A percentile compares a stretch with the other conserved stretches of the same genome.
phyloP scores from a whole-genome alignment of 2,888 invertebrate species.

The Scelioninae gen. 2 region DNA sequence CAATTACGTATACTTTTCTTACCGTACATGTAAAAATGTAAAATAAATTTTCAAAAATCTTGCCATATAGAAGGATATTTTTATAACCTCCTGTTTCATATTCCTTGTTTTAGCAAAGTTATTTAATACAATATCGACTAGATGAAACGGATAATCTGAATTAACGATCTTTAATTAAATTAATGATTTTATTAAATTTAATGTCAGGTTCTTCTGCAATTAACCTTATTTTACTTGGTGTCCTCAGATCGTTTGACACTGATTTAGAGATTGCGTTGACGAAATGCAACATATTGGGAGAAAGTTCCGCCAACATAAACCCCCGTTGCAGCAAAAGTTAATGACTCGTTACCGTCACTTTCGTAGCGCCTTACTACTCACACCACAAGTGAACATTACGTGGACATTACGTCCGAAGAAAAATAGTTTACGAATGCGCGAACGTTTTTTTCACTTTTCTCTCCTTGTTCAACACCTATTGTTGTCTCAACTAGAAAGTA shows the following conservation, averaged over 20 bases:
- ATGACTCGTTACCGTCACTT: conserved; percentile 35
- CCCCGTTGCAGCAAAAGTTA: conserved; percentile 32
- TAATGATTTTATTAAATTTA: too few species aligned
- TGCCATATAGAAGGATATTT: too few species aligned
- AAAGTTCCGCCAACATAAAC: conserved; percentile 27
- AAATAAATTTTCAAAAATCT: too few species aligned
- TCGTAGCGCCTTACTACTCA: conserved; percentile 13
- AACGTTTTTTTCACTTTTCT: neutral
- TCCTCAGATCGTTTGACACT: conserved; percentile 1
- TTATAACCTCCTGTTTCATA: too few species aligned
- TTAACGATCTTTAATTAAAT: too few species aligned
- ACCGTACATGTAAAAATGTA: too few species aligned
- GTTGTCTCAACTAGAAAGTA: neutral
- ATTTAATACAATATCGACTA: too few species aligned
- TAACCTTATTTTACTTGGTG: neutral
- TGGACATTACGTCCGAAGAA: conserved; percentile 11
- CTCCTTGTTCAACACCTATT: neutral
- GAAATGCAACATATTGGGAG: conserved; percentile 26
- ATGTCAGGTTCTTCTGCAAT: too few species aligned
- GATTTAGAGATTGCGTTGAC: conserved; percentile 8
- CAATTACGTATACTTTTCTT: too few species aligned
- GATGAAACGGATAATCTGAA: too few species aligned
- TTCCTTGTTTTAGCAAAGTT: too few species aligned
- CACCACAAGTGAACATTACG: conserved; percentile 12
- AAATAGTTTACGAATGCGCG: neutral